Conservation (phyloP, 2,797 vertebrate genomes). For the Macroramphosus scolopax region DNA sequence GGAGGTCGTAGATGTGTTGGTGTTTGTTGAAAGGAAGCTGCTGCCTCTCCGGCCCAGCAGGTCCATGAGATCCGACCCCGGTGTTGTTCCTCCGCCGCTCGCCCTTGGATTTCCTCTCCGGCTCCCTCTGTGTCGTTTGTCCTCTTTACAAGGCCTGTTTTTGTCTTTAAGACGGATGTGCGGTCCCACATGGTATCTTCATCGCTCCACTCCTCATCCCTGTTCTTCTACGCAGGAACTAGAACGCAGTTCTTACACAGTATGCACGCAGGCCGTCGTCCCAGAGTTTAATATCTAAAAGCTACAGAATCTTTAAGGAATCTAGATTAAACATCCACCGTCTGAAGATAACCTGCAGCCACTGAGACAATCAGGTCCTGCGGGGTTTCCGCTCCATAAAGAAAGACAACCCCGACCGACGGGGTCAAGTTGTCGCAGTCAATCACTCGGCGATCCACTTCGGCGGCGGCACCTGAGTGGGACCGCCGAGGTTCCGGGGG, state of each 20-base stretch:
- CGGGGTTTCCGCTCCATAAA: conserved; percentile 22
- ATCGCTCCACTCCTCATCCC: conserved; percentile 6
- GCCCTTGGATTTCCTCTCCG: conserved; percentile 16
- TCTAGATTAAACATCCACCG: too few relatives aligned
- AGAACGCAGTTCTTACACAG: not conserved
- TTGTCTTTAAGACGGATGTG: conserved; percentile 43
- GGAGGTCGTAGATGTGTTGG: conserved; percentile 5
- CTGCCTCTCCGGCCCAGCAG: conserved; percentile 41
- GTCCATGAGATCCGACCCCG: conserved; percentile 31
- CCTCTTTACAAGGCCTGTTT: conserved; percentile 37
- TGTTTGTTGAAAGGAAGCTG: too few relatives aligned
- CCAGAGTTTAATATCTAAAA: not conserved
- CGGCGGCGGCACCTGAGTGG: conserved; percentile 9
- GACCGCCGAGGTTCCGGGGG: conserved; percentile 32
- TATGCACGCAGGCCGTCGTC: not conserved
- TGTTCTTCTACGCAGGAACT: too few relatives aligned
- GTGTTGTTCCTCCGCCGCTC: conserved; percentile 3
- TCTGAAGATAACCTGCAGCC: too few relatives aligned
- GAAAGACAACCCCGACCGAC: conserved; percentile 25
- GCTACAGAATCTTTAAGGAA: too few relatives aligned
- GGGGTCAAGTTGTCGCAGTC: conserved; percentile 57
- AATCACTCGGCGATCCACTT: conserved; percentile 44
- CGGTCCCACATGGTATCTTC: conserved; percentile 33
- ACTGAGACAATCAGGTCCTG: too few relatives aligned
- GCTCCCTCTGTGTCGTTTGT: conserved; percentile 46